Evolutionary conservation across 2,888 invertebrate genomes (phyloP), one percentile per base, ranked within the genome.

Genomic region (Dolomedes plantarius): DNA sequence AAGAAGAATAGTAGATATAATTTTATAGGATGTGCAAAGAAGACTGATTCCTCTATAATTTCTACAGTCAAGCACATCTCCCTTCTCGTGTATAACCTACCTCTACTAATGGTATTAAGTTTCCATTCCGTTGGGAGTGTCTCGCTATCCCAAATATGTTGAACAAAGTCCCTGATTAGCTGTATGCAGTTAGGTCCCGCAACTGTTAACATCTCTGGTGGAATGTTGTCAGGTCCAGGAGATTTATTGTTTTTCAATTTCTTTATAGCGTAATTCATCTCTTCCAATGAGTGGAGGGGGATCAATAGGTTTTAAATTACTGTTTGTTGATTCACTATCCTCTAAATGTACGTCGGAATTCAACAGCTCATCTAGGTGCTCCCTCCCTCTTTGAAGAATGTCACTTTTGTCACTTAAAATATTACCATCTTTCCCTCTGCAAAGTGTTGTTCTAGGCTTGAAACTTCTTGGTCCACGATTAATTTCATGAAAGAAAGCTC

Each of bases 401-500:
- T 46, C 2, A 13, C 16, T 6, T 7, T 46, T 46, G 6, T 7
- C 16, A 13, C 46, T 62, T 27, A 62, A 13, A 3, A 62, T 62
- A 16, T 7, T 28, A 1, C 62, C 62, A 62, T 23, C 28, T 62
- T 23, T 62, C 7, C 27, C 16, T 62, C 27, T 23, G 13, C 27
- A 62, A 19, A 62, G 23, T 5, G 46, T 16, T 16, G 16, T 6
- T 46, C 62, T 23, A 23, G 62, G 6, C 27, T 62, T 62, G 13
- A 23, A 62, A 13, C 6, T 6, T 28, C 13, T 11, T 28, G 11
- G 62, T 27, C 23, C 27, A 62, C 7, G 27, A 16, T 62, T 62
- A 7, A 62, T 62, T 13, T 62, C 67, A 64, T 28, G 16, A n/a
- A 67, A 31, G 32, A 32, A 67, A 67, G 32, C 67, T 31, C 32